These are phyloP conservation scores for Bellardia pandia DNA, from an alignment of 2,888 invertebrate species.

Conservation along the genomic window DNA sequence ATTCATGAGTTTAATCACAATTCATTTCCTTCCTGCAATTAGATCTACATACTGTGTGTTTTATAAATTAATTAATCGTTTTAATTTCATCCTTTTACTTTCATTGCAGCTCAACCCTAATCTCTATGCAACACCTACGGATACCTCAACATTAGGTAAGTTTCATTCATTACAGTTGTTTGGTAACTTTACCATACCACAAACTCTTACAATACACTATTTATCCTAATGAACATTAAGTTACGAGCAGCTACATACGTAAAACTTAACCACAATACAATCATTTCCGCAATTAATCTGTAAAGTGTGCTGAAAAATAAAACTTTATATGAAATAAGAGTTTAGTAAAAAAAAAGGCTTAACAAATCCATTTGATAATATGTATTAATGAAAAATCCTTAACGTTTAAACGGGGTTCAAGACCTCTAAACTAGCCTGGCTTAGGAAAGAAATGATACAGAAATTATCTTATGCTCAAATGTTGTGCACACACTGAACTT, in stretches of 20 bases:
- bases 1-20: not conserved
- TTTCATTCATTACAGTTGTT: slow-evolving; percentile 27
- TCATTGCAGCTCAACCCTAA: slow-evolving; percentile 65
- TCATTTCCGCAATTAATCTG: slow-evolving; percentile 73
- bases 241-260: not conserved
- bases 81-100: slow-evolving; percentile 60
- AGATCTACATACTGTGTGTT: slow-evolving; percentile 7
- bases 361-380: slow-evolving; percentile 27
- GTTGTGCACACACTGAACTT: slow-evolving; percentile 46
- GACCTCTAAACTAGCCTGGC: slow-evolving; percentile 70
- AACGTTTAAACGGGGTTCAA: slow-evolving; percentile 71
- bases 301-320: slow-evolving; percentile 21
- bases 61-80: slow-evolving; percentile 44
- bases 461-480: not conserved
- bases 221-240: slow-evolving; percentile 49
- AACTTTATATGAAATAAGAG: slow-evolving; percentile 16
- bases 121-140: slow-evolving; percentile 71
- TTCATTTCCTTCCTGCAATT: slow-evolving; percentile 56
- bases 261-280: slow-evolving; percentile 44
- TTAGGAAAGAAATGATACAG: slow-evolving; percentile 20
- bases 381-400: slow-evolving; percentile 55
- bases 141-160: slow-evolving; percentile 70
- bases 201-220: slow-evolving; percentile 13
- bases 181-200: not conserved
- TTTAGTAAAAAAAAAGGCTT: slow-evolving; percentile 53